Evolutionary conservation across 2,113 vertebrate species (phyloP).

Genomic region (Pterocles burchelli): DNA sequence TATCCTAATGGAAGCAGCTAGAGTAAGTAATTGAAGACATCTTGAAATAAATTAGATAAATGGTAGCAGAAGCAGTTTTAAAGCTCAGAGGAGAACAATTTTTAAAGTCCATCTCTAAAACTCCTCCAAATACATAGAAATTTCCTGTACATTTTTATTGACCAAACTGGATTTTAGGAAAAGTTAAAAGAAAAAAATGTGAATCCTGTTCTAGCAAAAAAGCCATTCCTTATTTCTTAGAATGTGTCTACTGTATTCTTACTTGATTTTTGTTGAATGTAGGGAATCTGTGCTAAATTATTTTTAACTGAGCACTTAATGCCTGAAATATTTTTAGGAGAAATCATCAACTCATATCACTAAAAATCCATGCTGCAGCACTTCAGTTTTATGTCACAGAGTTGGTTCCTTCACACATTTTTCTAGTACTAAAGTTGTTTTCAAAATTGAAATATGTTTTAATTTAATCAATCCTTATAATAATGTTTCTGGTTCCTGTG

Average conservation of each 20-base stretch:
- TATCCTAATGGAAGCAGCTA: slow-evolving; percentile 10
- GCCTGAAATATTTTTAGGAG: neutral
- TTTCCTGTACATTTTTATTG: neutral
- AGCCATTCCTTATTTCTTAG: neutral
- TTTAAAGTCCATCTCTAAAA: neutral
- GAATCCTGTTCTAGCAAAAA: neutral
- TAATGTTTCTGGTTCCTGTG: neutral
- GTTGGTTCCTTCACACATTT: neutral
- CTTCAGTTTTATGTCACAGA: neutral
- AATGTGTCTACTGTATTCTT: neutral
- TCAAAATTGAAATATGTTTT: neutral
- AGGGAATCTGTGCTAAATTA: neutral
- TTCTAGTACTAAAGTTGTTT: neutral
- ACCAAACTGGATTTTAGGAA: neutral
- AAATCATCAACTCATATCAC: neutral
- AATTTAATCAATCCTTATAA: neutral
- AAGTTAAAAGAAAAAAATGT: neutral
- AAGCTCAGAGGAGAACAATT: neutral
- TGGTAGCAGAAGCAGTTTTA: neutral
- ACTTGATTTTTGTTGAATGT: neutral
- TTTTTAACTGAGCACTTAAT: neutral
- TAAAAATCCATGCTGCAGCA: neutral
- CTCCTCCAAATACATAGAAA: neutral
- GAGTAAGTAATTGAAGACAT: slow-evolving; percentile 28
- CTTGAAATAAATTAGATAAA: slow-evolving; percentile 48